Conservation (phyloP, 2,113 vertebrate species). For the Hiodon alosoides region DNA sequence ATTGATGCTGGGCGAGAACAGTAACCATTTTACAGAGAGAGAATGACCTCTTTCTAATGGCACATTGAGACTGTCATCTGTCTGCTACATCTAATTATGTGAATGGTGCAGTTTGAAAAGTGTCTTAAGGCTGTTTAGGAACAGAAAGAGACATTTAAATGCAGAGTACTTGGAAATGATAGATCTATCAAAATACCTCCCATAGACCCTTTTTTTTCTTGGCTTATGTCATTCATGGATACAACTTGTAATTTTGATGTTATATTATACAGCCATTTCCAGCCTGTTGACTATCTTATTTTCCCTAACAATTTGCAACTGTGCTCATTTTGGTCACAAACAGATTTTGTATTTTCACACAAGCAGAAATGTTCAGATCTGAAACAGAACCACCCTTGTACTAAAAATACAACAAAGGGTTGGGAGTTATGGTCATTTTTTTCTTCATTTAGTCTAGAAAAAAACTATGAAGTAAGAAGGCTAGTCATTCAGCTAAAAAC, state of each 20-base stretch:
- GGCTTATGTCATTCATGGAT: slow-evolving; percentile 77
- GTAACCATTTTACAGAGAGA: slow-evolving; percentile 83
- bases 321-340: slow-evolving; percentile 73
- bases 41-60: slow-evolving; percentile 98
- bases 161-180: slow-evolving; percentile 91
- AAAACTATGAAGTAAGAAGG: slow-evolving; percentile 71
- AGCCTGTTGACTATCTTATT: slow-evolving; percentile 58
- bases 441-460: slow-evolving; percentile 70
- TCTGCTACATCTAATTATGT: slow-evolving; percentile 96
- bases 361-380: slow-evolving; percentile 76
- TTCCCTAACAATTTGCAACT: slow-evolving; percentile 54
- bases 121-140: slow-evolving; percentile 98
- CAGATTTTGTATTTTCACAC: slow-evolving; percentile 72
- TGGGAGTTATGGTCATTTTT: slow-evolving; percentile 77
- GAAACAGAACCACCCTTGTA: slow-evolving; percentile 80
- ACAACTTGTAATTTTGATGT: slow-evolving; percentile 89
- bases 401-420: slow-evolving; percentile 81
- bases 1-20: slow-evolving; percentile 94
- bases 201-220: slow-evolving; percentile 64
- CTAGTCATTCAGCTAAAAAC: slow-evolving; percentile 74
- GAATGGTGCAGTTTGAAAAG: slow-evolving; percentile 83
- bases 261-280: slow-evolving; percentile 79
- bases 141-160: slow-evolving; percentile 95
- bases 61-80: slow-evolving; percentile 91
- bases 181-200: slow-evolving; percentile 93